These are phyloP conservation scores for Epinephelus fuscoguttatus DNA, from an alignment of 2,113 vertebrate genomes.

Conservation along the genomic window DNA sequence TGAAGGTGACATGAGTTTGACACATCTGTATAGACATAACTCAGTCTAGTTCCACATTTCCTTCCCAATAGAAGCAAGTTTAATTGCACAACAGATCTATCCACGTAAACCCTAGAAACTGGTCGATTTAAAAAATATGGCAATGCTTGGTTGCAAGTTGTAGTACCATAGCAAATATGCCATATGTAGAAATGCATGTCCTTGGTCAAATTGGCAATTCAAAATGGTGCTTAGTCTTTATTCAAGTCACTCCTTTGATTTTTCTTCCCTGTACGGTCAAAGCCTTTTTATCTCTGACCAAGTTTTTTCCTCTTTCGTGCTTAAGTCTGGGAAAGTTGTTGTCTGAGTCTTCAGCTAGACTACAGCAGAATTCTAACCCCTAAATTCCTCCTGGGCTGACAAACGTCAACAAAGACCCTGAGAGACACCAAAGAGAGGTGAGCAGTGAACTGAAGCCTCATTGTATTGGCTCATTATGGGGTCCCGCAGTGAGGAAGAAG, in stretches of 20 bases:
- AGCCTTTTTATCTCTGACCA: conserved; percentile 56
- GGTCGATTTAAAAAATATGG: background rate
- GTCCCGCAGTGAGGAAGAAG: conserved; percentile 81
- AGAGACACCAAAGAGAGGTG: conserved; percentile 82
- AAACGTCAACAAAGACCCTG: conserved; percentile 83
- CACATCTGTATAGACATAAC: background rate
- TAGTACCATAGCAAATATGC: background rate
- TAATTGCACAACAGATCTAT: background rate
- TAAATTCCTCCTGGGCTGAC: conserved; percentile 81
- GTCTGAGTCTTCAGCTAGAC: conserved; percentile 59
- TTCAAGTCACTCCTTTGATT: conserved; percentile 64
- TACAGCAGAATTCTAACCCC: conserved; percentile 68
- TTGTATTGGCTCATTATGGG: conserved; percentile 82
- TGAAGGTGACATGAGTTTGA: background rate
- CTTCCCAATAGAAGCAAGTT: background rate
- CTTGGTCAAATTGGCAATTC: conserved; percentile 44
- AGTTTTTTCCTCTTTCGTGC: conserved; percentile 45
- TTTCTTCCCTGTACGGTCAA: conserved; percentile 59
- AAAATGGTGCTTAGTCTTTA: conserved; percentile 57
- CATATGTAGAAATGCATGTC: background rate
- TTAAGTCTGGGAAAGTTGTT: conserved; percentile 64
- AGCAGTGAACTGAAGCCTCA: conserved; percentile 84
- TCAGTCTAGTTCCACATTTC: background rate
- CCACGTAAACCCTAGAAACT: background rate
- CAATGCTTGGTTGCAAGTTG: conserved; percentile 2